Conservation (phyloP, 92 coral and sea anemone species). For the Bergia puertoricense region DNA sequence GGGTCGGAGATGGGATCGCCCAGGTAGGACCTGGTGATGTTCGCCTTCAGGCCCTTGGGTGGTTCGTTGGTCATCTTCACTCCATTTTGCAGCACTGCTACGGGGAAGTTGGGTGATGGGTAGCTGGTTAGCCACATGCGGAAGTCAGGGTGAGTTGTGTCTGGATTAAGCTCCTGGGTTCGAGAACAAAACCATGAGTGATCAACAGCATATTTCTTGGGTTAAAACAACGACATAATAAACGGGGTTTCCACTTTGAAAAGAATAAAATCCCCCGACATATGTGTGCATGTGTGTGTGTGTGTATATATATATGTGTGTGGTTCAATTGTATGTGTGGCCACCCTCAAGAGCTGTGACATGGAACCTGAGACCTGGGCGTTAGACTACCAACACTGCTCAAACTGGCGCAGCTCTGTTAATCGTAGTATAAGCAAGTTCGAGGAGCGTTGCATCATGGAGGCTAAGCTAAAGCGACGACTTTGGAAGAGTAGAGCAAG, state of each 20-base stretch:
- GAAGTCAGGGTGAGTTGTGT: slow-evolving; percentile 97
- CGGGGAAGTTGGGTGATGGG: slow-evolving; percentile 99
- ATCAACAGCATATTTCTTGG: background rate
- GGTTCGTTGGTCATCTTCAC: slow-evolving; percentile 99
- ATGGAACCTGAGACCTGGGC: no score
- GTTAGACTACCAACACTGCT: no score
- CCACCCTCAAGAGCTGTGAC: no score
- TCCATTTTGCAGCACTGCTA: slow-evolving; percentile 98
- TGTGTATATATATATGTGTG: no score
- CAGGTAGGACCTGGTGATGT: slow-evolving; percentile 85
- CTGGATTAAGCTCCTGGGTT: slow-evolving; percentile 89
- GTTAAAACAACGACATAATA: background rate
- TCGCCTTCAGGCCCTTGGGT: slow-evolving; percentile 95
- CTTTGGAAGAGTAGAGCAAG: no score
- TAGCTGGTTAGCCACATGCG: slow-evolving; percentile 99
- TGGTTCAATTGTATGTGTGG: no score
- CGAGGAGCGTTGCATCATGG: no score
- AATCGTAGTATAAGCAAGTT: no score
- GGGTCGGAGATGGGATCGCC: slow-evolving; percentile 99
- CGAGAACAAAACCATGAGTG: background rate
- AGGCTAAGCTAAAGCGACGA: no score
- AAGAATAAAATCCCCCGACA: no score
- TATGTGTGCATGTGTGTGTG: no score
- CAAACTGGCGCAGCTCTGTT: no score
- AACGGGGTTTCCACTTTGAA: background rate